These are phyloP conservation scores for Limnephilus marmoratus DNA, from an alignment of 2,888 invertebrate species.

Conservation along the genomic window DNA sequence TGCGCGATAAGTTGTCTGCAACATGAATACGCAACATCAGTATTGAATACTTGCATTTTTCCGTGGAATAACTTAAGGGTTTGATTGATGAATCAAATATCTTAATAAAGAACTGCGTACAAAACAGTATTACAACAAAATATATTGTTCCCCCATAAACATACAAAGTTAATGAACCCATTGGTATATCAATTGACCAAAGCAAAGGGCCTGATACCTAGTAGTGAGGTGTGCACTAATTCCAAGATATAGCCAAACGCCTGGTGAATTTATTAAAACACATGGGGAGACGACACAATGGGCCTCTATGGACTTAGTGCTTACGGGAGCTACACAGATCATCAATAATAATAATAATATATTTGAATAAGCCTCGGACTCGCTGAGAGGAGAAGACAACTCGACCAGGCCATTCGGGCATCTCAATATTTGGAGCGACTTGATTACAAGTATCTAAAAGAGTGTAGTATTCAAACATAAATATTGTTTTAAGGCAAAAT, in stretches of 20 bases:
- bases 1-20: too few relatives aligned
- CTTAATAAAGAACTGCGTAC: background rate
- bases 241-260: too few relatives aligned
- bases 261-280: background rate
- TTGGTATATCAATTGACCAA: background rate
- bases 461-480: constrained; percentile 56
- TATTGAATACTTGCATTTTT: too few relatives aligned
- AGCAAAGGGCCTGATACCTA: background rate
- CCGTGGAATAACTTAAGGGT: background rate
- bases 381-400: background rate
- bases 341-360: background rate
- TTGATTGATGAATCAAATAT: background rate
- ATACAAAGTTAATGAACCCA: background rate
- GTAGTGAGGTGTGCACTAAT: background rate
- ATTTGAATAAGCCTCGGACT: background rate
- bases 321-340: too few relatives aligned
- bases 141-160: background rate
- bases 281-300: background rate
- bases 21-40: too few relatives aligned
- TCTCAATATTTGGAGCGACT: background rate
- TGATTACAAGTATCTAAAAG: constrained; percentile 1
- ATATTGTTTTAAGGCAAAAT: constrained; percentile 64
- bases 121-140: too few relatives aligned
- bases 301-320: background rate
- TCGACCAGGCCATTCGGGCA: background rate